Conservation (phyloP, 2,888 invertebrate species). For the Mayetiola destructor region DNA sequence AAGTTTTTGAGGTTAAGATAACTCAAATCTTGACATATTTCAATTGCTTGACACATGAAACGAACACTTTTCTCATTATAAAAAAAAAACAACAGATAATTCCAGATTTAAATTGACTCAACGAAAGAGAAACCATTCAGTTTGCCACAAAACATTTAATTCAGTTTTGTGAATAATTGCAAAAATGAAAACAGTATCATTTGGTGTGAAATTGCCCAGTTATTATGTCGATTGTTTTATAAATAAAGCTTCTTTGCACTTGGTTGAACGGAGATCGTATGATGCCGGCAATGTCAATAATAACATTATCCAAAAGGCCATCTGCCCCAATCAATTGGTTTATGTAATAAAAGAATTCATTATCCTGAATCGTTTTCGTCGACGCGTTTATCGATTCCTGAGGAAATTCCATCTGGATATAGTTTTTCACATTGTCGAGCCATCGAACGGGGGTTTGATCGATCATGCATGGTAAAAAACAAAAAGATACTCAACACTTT, state of each 20-base stretch:
- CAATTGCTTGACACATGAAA: no score
- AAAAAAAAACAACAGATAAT: no score
- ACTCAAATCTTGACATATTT: no score
- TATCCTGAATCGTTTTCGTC: background rate
- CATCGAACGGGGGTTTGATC: background rate
- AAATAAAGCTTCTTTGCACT: background rate
- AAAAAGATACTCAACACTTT: background rate
- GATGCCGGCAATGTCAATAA: background rate
- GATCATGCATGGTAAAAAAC: conserved; percentile 13
- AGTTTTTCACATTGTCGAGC: background rate
- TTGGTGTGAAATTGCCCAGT: background rate
- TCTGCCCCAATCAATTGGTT: background rate
- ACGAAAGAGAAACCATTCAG: no score
- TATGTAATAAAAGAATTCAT: background rate
- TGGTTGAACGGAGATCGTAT: background rate
- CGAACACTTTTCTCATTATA: no score
- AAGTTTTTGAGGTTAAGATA: no score
- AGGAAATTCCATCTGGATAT: background rate
- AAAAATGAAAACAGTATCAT: conserved; percentile 1
- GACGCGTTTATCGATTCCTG: background rate
- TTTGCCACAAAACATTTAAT: background rate
- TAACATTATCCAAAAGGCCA: no score
- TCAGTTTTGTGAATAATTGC: background rate
- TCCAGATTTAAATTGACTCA: no score
- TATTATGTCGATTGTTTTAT: background rate